Percentiles rank a stretch among this genome's conserved stretches.
These are phyloP conservation scores for Rhamnusium bicolor DNA, from an alignment of 2,888 invertebrate genomes.

Conservation along the genomic window DNA sequence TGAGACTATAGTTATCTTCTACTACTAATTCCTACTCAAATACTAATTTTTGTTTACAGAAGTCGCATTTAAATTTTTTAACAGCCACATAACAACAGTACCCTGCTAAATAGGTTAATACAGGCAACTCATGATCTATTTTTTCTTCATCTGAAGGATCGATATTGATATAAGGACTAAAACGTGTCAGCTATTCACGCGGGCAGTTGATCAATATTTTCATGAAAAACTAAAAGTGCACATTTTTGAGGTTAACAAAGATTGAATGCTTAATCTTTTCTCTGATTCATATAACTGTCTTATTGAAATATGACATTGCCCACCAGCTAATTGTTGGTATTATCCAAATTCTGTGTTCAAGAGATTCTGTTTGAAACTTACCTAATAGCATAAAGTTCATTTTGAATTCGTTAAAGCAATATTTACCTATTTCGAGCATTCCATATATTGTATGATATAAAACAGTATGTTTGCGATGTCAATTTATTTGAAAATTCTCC, in stretches of 20 bases:
- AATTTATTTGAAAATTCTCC: slow-evolving; percentile 10
- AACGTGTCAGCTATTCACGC: neutral
- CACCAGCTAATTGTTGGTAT: slow-evolving; percentile 19
- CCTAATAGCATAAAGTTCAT: neutral
- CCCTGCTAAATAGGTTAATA: slow-evolving; percentile 4
- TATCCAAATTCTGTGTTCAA: slow-evolving; percentile 25
- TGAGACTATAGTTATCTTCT: neutral
- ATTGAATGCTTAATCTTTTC: slow-evolving; percentile 24
- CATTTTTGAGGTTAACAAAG: slow-evolving; percentile 16
- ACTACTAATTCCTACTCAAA: neutral
- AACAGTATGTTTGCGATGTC: slow-evolving; percentile 6
- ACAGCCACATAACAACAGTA: neutral
- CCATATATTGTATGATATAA: neutral
- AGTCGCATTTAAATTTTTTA: neutral
- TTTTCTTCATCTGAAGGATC: neutral
- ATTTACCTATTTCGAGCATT: neutral
- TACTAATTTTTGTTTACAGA: neutral
- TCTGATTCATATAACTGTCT: slow-evolving; percentile 21
- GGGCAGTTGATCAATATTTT: neutral
- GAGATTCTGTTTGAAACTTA: slow-evolving; percentile 8
- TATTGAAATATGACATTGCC: slow-evolving; percentile 11
- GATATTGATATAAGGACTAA: neutral
- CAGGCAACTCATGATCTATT: neutral
- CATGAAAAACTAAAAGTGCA: slow-evolving; percentile 9
- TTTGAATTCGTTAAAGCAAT: neutral